Conservation (phyloP, 2,797 vertebrate genomes). For the Poeciliopsis gracilis region DNA sequence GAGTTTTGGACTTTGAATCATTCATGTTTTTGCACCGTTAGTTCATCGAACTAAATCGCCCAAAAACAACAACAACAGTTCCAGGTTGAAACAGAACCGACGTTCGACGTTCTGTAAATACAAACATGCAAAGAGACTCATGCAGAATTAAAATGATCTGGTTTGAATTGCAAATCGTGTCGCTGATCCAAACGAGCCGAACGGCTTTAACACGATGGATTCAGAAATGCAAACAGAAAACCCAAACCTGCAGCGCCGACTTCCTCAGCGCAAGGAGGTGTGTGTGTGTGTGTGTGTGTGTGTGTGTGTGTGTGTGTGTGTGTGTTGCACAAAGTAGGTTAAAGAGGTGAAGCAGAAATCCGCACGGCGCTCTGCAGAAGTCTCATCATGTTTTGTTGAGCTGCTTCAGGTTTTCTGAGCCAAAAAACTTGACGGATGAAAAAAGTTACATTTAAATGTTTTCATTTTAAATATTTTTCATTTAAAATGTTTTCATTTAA, state of each 20-base stretch:
- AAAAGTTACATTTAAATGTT: no score
- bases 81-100: neutral
- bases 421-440: neutral
- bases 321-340: neutral
- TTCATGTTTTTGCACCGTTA: no score
- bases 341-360: neutral
- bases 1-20: neutral
- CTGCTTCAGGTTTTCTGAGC: no score
- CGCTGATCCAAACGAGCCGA: neutral
- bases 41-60: neutral
- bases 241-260: neutral
- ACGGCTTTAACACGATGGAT: no score
- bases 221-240: neutral
- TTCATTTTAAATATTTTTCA: no score
- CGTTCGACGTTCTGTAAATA: neutral
- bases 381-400: neutral
- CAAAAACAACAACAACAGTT: neutral
- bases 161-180: neutral
- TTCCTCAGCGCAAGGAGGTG: neutral
- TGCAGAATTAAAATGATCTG: neutral
- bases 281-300: neutral
- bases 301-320: neutral
- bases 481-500: no score
- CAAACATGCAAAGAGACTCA: neutral
- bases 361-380: neutral